Percentiles rank a stretch among this genome's conserved stretches.
phyloP scores from a whole-genome alignment of 2,888 invertebrate genomes.

The Cephonodes hylas region DNA sequence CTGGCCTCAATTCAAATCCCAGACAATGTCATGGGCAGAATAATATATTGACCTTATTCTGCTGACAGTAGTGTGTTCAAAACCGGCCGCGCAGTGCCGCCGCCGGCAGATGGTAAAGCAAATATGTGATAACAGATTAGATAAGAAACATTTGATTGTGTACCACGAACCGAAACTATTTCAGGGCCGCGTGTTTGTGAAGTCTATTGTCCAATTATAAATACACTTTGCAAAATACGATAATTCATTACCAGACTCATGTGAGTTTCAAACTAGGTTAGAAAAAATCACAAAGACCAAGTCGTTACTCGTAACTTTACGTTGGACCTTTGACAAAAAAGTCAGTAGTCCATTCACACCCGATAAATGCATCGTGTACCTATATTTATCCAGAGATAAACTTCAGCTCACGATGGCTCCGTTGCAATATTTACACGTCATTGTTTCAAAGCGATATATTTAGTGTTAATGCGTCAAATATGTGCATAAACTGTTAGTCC shows the following conservation, averaged over 20 bases:
- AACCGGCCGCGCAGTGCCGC: neutral
- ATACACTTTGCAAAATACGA: too few relatives aligned
- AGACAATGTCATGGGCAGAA: too few relatives aligned
- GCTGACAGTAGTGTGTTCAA: slow-evolving; percentile 1
- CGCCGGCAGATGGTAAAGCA: slow-evolving; percentile 1
- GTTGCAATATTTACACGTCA: neutral
- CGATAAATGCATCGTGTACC: too few relatives aligned
- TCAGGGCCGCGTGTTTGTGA: neutral
- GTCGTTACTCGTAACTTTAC: too few relatives aligned
- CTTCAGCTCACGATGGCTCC: neutral
- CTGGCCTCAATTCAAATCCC: too few relatives aligned
- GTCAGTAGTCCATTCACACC: too few relatives aligned
- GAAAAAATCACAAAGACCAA: too few relatives aligned
- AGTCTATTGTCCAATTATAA: neutral
- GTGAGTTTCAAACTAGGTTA: neutral
- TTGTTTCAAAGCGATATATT: neutral
- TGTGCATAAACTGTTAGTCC: too few relatives aligned
- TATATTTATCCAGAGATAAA: neutral
- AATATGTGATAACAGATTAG: slow-evolving; percentile 1
- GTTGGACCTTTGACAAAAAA: too few relatives aligned
- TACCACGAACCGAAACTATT: neutral
- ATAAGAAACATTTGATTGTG: neutral
- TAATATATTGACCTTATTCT: too few relatives aligned
- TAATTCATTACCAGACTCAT: neutral
- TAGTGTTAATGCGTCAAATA: neutral